Conservation (phyloP, 2,888 invertebrate species). For the Hermaeophaga mercurialis region DNA sequence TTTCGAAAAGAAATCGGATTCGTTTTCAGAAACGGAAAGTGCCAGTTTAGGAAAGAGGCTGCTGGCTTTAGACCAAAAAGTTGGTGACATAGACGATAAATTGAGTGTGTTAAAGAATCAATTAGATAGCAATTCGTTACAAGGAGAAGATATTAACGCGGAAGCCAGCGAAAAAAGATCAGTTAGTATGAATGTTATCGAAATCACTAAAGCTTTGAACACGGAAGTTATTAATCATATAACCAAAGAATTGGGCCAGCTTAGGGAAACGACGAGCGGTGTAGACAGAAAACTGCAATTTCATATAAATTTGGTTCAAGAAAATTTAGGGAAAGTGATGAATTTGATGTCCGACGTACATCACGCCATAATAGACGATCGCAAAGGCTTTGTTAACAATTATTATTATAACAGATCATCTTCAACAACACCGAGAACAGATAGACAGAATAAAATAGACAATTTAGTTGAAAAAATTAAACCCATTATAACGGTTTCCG, state of each 20-base stretch:
- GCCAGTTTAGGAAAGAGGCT: conserved; percentile 69
- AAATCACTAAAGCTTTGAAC: conserved; percentile 83
- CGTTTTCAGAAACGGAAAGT: conserved; percentile 49
- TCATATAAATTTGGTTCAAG: conserved; percentile 82
- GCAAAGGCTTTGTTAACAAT: conserved; percentile 53
- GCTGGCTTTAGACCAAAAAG: conserved; percentile 79
- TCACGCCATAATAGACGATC: conserved; percentile 80
- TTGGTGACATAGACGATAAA: conserved; percentile 81
- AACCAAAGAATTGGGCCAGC: conserved; percentile 78
- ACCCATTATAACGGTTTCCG: conserved; percentile 83
- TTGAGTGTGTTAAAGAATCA: conserved; percentile 79
- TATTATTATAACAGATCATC: conserved; percentile 57
- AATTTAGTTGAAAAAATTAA: conserved; percentile 80
- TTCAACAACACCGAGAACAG: conserved; percentile 65
- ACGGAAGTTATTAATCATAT: conserved; percentile 80
- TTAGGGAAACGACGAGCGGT: conserved; percentile 76
- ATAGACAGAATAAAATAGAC: conserved; percentile 72
- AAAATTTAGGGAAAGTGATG: conserved; percentile 79
- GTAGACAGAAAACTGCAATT: conserved; percentile 84
- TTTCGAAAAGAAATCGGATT: conserved; percentile 42
- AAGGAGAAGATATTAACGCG: conserved; percentile 80
- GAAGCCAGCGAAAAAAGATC: conserved; percentile 89
- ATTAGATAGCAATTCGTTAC: conserved; percentile 80
- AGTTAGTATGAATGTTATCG: conserved; percentile 80
- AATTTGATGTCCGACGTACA: conserved; percentile 82